These are phyloP conservation scores for Nomada ruficornis DNA, from an alignment of 2,888 invertebrate genomes.

Conservation along the genomic window DNA sequence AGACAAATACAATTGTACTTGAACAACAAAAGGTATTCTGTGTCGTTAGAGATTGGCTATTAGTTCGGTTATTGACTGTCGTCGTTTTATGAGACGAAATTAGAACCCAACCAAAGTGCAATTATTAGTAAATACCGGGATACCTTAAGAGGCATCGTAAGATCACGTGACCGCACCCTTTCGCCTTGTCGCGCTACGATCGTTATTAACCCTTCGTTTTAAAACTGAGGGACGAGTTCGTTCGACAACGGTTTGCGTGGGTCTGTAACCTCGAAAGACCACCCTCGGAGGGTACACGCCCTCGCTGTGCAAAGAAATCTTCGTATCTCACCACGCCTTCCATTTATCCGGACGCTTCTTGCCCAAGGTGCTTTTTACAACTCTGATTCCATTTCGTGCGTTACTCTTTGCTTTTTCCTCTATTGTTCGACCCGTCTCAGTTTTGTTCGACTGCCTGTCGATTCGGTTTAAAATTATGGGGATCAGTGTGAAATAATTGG, in stretches of 20 bases:
- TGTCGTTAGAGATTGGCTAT: conserved; percentile 3
- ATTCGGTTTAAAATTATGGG: background rate
- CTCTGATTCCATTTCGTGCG: conserved; percentile 3
- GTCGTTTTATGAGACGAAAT: background rate
- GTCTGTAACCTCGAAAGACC: conserved; percentile 30
- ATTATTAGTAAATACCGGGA: conserved; percentile 52
- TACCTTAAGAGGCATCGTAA: conserved; percentile 36
- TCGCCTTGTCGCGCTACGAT: conserved; percentile 34
- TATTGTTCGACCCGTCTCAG: background rate
- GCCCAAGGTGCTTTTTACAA: conserved; percentile 43
- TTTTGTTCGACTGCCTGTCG: background rate
- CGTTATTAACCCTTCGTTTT: conserved; percentile 49
- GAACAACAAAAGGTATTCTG: conserved; percentile 2
- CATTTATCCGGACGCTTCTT: conserved; percentile 46
- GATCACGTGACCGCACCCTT: conserved; percentile 31
- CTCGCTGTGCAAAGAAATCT: conserved; percentile 42
- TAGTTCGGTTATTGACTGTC: conserved; percentile 37
- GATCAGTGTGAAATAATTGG: too few relatives aligned
- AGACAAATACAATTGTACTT: too few relatives aligned
- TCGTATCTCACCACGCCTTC: conserved; percentile 60
- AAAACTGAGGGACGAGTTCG: background rate
- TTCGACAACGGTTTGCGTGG: background rate
- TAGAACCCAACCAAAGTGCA: background rate
- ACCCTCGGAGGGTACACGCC: conserved; percentile 57
- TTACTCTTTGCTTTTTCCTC: background rate